phyloP scores from a whole-genome alignment of 2,113 vertebrate genomes.

The Cyprinus carpio region DNA sequence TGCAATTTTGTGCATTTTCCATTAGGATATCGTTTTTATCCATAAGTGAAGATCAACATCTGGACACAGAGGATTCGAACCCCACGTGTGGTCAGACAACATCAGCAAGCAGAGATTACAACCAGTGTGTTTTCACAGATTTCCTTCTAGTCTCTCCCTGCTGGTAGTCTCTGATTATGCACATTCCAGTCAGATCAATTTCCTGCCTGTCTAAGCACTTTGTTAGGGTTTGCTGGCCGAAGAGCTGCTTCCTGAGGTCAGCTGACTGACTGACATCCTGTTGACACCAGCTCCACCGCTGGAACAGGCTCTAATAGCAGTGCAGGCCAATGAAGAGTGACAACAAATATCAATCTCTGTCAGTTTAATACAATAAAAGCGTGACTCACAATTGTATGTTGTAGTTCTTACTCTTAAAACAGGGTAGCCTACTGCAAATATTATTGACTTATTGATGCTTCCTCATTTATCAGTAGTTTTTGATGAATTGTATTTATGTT shows the following conservation, averaged over 20 bases:
- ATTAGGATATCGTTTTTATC: not conserved
- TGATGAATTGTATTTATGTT: not conserved
- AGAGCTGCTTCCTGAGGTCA: conserved; percentile 41
- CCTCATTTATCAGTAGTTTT: too few species aligned
- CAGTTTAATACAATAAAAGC: conserved; percentile 5
- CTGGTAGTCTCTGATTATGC: conserved; percentile 41
- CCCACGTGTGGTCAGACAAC: not conserved
- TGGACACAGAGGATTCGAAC: not conserved
- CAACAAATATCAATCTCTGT: conserved; percentile 10
- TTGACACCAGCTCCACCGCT: conserved; percentile 6
- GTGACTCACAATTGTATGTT: not conserved
- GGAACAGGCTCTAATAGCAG: not conserved
- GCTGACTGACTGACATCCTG: conserved; percentile 40
- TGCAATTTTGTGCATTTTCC: not conserved
- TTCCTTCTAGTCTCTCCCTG: not conserved
- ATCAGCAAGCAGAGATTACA: conserved; percentile 3
- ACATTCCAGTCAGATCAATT: conserved; percentile 16
- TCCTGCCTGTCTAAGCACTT: conserved; percentile 47
- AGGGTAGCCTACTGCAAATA: not conserved
- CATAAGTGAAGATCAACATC: not conserved
- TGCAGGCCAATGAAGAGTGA: not conserved
- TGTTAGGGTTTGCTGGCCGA: conserved; percentile 23
- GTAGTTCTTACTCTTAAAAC: not conserved
- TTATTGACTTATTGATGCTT: not conserved
- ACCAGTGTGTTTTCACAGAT: conserved; percentile 9